Evolutionary conservation across 2,113 vertebrate species (phyloP), one percentile per base, ranked within the genome.

Genomic region (Tragelaphus imberbis): DNA sequence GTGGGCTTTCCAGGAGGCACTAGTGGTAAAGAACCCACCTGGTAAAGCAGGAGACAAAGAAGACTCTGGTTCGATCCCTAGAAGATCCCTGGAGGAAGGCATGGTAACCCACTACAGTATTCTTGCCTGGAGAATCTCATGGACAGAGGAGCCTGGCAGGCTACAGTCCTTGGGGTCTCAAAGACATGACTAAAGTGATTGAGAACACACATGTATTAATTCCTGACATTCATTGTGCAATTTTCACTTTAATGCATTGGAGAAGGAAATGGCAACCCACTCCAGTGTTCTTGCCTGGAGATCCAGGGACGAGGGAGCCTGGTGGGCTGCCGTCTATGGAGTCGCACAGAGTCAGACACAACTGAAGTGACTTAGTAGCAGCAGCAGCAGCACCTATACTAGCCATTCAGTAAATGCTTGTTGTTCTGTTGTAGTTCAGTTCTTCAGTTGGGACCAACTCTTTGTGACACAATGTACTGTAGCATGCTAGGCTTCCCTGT

Each of bases 31-130:
- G 40, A 44, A 27, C 40, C 23, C 0, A 0, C 40, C 12, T 77
- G 71, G 6, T 44, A 44, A 44, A 44, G 5, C 36, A 44, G 71
- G 71, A 77, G 23, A 44, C 23, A 27, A 4, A 44, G 36, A 0
- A 77, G 23, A 77, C 6, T 44, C 2, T 0, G 71, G 71, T 77
- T 77, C 6, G 0, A 14, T 44, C 36, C 71, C 71, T 77, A 23
- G 23, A 27, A 44, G 21, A 44, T 77, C 11, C 36, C 40, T 44
- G 40, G 40, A 77, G 40, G 71, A 77, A 7, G 71, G 40, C 12
- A 27, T 77, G 71, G 6, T 6, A 44, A 44, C 71, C 11, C 36
- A 27, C 40, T 44, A 23, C 71, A 77, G 12, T 44, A 44, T 44
- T 77, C 40, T 77, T 77, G 71, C 23, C 12, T 27, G 23, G 68